Conservation (phyloP, 2,888 invertebrate genomes). For the Ormyrus labotus region DNA sequence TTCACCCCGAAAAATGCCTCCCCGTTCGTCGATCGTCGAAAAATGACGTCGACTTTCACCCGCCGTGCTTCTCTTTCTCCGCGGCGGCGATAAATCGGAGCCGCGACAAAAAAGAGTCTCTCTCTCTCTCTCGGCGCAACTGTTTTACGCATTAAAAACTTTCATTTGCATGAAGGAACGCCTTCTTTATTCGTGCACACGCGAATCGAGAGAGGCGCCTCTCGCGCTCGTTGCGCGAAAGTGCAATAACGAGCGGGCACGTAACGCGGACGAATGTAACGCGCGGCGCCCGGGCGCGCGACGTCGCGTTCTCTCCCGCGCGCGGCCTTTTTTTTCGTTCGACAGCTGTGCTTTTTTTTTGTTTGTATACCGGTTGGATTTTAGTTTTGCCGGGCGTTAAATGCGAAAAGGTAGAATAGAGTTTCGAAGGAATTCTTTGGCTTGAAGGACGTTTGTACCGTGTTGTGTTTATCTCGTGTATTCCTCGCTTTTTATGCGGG, state of each 20-base stretch:
- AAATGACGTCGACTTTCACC: constrained; percentile 20
- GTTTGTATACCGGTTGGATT: too few relatives aligned
- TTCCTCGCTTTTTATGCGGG: too few relatives aligned
- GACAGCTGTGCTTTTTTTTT: too few relatives aligned
- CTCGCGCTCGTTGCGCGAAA: constrained; percentile 1
- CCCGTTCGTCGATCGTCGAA: neutral
- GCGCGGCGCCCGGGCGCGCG: too few relatives aligned
- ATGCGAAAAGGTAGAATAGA: too few relatives aligned
- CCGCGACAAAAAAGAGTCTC: neutral
- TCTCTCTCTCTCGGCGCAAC: neutral
- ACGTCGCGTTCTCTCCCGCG: too few relatives aligned
- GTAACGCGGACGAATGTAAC: neutral
- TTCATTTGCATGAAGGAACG: constrained; percentile 44
- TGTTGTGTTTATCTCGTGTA: too few relatives aligned
- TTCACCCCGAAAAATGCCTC: neutral
- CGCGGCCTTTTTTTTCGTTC: too few relatives aligned
- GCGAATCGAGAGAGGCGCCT: neutral
- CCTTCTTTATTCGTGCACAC: constrained; percentile 21
- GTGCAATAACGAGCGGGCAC: constrained; percentile 25
- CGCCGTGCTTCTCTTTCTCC: neutral
- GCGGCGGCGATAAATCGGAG: neutral
- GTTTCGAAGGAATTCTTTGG: too few relatives aligned
- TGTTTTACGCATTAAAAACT: constrained; percentile 35
- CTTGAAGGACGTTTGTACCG: too few relatives aligned
- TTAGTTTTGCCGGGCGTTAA: too few relatives aligned